Percentiles rank a stretch among this genome's conserved stretches.
Evolutionary conservation across 2,113 vertebrate species (phyloP).

Genomic region (Dicerorhinus sumatrensis): DNA sequence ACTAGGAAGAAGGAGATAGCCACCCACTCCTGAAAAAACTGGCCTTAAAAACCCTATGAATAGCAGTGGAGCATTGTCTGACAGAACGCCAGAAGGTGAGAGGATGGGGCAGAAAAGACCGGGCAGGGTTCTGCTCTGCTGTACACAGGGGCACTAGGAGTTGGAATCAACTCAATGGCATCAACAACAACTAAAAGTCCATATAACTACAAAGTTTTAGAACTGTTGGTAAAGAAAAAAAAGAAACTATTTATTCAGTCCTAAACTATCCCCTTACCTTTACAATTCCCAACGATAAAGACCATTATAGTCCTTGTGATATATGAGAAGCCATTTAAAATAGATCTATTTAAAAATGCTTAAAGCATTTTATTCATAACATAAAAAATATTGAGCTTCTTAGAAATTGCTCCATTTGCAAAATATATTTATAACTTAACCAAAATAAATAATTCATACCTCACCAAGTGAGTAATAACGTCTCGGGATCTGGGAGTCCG

Average conservation of each 20-base stretch:
- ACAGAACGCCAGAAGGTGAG: too few species aligned
- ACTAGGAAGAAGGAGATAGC: too few species aligned
- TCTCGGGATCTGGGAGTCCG: slow-evolving; percentile 98
- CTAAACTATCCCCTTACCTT: neutral
- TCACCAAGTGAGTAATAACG: slow-evolving; percentile 98
- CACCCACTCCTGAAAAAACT: too few species aligned
- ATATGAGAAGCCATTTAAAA: slow-evolving; percentile 20
- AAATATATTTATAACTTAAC: slow-evolving; percentile 47
- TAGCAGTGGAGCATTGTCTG: too few species aligned
- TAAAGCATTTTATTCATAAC: neutral
- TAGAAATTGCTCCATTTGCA: neutral
- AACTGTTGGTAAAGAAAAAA: neutral
- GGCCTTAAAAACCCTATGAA: too few species aligned
- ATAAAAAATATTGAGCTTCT: neutral
- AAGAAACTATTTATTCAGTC: neutral
- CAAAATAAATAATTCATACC: slow-evolving; percentile 89
- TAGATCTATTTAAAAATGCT: neutral
- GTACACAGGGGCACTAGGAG: too few species aligned
- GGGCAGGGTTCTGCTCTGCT: too few species aligned
- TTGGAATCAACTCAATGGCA: too few species aligned
- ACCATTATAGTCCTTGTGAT: slow-evolving; percentile 36
- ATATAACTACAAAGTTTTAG: neutral
- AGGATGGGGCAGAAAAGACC: too few species aligned
- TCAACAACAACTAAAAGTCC: neutral
- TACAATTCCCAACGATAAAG: neutral